phyloP scores from a whole-genome alignment of 2,888 invertebrate species.

The Dorcus hopei region DNA sequence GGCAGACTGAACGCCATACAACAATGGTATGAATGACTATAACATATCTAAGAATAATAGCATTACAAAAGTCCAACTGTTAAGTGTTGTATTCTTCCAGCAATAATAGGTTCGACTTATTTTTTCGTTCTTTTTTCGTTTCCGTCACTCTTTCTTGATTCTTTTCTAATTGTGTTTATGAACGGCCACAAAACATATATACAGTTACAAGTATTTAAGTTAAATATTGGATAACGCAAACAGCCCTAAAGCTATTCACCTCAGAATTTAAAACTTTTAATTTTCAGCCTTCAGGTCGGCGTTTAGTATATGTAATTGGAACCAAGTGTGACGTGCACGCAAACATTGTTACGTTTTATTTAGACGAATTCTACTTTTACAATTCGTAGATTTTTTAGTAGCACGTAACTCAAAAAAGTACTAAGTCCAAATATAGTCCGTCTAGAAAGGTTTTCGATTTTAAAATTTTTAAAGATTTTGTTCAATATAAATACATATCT shows the following conservation, averaged over 20 bases:
- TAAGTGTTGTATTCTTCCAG: conserved; percentile 31
- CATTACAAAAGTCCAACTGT: conserved; percentile 34
- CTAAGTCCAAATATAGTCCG: too few species aligned
- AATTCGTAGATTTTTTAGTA: too few species aligned
- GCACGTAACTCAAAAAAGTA: too few species aligned
- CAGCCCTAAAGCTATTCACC: neutral
- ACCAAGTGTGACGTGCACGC: too few species aligned
- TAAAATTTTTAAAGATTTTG: too few species aligned
- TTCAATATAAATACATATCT: too few species aligned
- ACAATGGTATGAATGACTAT: conserved; percentile 38
- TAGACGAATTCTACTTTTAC: too few species aligned
- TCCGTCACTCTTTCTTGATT: conserved; percentile 18
- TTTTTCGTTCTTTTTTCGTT: conserved; percentile 30
- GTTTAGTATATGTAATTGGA: too few species aligned
- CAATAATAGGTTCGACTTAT: conserved; percentile 32
- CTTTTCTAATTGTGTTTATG: conserved; percentile 29
- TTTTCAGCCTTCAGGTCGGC: neutral
- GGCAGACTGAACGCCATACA: conserved; percentile 30
- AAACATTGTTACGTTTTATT: too few species aligned
- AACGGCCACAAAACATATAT: conserved; percentile 23
- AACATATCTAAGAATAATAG: conserved; percentile 36
- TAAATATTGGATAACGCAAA: neutral
- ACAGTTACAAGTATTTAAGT: neutral
- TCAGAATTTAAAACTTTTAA: neutral
- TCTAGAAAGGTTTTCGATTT: too few species aligned